Evolutionary conservation across 2,888 invertebrate species (phyloP).

Genomic region (Anoplius nigerrimus): DNA sequence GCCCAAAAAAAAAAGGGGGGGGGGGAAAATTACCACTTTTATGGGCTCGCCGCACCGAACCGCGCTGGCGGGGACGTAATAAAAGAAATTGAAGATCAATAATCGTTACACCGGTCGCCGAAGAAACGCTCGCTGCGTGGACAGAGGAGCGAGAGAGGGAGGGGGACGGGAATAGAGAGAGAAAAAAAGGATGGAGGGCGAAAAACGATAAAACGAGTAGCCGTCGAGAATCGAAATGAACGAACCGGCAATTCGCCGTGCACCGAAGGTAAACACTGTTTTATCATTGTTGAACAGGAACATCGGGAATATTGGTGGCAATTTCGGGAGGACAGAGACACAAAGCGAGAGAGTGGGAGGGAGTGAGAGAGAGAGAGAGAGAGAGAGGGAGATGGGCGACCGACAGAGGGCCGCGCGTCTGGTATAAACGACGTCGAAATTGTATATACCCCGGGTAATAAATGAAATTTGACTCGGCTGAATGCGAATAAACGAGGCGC

Average conservation of each 20-base stretch:
- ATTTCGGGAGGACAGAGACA: not conserved
- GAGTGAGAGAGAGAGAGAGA: not conserved
- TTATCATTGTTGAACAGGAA: too few relatives aligned
- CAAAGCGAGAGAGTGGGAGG: conserved; percentile 1
- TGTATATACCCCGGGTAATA: conserved; percentile 19
- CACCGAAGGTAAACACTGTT: not conserved
- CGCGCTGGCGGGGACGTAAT: too few relatives aligned
- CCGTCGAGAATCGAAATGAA: not conserved
- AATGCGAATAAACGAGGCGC: conserved; percentile 48
- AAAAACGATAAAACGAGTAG: not conserved
- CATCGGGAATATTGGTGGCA: too few relatives aligned
- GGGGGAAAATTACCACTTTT: too few relatives aligned
- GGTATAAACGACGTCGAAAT: conserved; percentile 27
- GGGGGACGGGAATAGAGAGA: not conserved
- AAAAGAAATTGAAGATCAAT: too few relatives aligned
- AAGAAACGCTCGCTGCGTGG: not conserved
- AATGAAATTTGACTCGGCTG: conserved; percentile 45
- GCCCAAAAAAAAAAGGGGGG: too few relatives aligned
- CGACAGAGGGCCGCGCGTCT: not conserved
- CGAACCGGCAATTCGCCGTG: not conserved
- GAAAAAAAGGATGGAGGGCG: not conserved
- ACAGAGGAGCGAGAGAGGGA: conserved; percentile 6
- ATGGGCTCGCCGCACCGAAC: too few relatives aligned
- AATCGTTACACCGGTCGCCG: not conserved
- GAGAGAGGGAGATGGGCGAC: not conserved